Evolutionary conservation across 1,140 invertebrate genomes (phyloP).

Genomic region (Pachypsylla venusta): DNA sequence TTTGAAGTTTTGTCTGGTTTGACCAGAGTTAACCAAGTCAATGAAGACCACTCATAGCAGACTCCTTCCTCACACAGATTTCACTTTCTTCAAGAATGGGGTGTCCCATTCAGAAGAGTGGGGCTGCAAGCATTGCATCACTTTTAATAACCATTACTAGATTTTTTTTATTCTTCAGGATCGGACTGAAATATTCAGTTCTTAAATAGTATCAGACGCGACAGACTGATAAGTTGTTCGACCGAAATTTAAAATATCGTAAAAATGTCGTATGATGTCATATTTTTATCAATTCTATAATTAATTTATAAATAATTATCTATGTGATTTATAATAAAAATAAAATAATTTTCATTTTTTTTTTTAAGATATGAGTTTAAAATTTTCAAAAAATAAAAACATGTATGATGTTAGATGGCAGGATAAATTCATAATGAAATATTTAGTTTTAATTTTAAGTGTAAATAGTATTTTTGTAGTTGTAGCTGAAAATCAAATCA

Average conservation of each 20-base stretch:
- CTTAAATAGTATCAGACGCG: background rate
- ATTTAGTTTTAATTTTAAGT: slow-evolving; percentile 2
- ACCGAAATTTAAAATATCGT: too few species aligned
- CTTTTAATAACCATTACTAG: slow-evolving; percentile 6
- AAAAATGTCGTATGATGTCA: too few species aligned
- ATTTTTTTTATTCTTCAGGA: slow-evolving; percentile 3
- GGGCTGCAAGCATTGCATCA: background rate
- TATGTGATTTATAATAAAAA: background rate
- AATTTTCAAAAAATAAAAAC: background rate
- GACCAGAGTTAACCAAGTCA: too few species aligned
- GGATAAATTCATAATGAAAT: background rate
- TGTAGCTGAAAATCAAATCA: slow-evolving; percentile 4
- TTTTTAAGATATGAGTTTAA: background rate
- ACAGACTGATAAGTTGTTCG: too few species aligned
- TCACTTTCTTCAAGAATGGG: slow-evolving; percentile 9
- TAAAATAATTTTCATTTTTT: background rate
- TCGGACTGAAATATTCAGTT: background rate
- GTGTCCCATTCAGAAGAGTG: background rate
- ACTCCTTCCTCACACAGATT: background rate
- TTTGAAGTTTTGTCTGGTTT: too few species aligned
- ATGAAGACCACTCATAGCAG: too few species aligned
- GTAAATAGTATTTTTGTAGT: slow-evolving; percentile 1
- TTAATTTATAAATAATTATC: too few species aligned
- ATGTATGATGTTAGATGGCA: slow-evolving; percentile 6
- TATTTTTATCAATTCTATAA: too few species aligned